phyloP scores from a whole-genome alignment of 2,797 vertebrate genomes.

The Thunnus albacares region DNA sequence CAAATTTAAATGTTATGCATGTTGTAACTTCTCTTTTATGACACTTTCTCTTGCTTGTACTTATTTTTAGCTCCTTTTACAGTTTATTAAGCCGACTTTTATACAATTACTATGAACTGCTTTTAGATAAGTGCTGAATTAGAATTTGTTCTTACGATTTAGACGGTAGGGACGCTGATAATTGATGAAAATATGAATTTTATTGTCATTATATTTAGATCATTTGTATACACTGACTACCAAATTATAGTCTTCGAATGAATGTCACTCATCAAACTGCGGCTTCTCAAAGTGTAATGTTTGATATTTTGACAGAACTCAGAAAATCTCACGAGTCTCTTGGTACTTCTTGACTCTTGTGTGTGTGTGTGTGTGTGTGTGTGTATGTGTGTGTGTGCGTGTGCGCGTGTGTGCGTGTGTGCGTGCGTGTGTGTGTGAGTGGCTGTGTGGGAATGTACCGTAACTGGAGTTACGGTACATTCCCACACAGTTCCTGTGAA shows the following conservation, averaged over 20 bases:
- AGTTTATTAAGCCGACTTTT: neutral
- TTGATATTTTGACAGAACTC: slow-evolving; percentile 50
- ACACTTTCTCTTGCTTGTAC: neutral
- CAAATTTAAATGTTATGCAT: slow-evolving; percentile 23
- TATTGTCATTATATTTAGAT: neutral
- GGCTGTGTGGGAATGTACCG: neutral
- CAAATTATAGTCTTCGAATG: neutral
- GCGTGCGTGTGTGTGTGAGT: neutral
- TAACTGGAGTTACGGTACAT: neutral
- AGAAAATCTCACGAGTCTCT: slow-evolving; percentile 46
- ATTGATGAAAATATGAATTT: neutral
- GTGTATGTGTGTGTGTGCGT: too few relatives aligned
- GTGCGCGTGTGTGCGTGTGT: too few relatives aligned
- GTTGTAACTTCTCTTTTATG: slow-evolving; percentile 31
- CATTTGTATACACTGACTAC: neutral
- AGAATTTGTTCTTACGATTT: neutral
- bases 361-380: neutral
- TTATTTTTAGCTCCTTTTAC: slow-evolving; percentile 27
- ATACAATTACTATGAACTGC: neutral
- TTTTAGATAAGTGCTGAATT: neutral
- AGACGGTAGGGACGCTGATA: neutral
- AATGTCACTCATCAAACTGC: slow-evolving; percentile 25
- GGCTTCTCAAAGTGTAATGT: slow-evolving; percentile 25
- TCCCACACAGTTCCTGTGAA: slow-evolving; percentile 35
- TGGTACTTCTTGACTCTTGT: slow-evolving; percentile 31